These are phyloP conservation scores for Salarias fasciatus DNA, from an alignment of 2,797 vertebrate genomes.

Conservation along the genomic window DNA sequence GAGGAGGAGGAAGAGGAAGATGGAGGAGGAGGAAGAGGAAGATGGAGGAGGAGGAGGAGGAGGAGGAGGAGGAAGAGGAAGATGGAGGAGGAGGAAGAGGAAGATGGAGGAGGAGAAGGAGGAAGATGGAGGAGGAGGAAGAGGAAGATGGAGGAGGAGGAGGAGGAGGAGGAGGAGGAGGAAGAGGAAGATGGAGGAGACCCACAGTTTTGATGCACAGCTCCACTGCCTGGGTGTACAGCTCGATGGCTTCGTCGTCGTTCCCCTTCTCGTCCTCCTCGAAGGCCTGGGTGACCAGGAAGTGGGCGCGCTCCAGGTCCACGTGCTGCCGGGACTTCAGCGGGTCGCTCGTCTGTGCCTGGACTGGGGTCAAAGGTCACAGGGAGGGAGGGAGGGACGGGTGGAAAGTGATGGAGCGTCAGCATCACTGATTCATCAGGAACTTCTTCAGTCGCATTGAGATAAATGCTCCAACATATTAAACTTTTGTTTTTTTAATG, in stretches of 20 bases:
- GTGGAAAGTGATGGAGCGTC: too few species aligned
- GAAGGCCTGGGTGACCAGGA: conserved; percentile 97
- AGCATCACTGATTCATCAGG: too few species aligned
- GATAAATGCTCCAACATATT: too few species aligned
- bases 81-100: background rate
- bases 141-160: background rate
- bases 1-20: background rate
- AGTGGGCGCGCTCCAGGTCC: conserved; percentile 95
- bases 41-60: too few species aligned
- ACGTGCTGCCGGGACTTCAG: conserved; percentile 95
- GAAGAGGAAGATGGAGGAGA: background rate
- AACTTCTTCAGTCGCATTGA: too few species aligned
- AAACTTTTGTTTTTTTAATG: too few species aligned
- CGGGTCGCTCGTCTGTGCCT: conserved; percentile 90
- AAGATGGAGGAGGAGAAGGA: too few species aligned
- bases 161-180: background rate
- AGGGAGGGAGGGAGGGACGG: background rate
- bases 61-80: too few species aligned
- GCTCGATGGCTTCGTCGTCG: conserved; percentile 91
- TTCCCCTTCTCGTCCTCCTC: conserved; percentile 96
- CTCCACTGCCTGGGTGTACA: conserved; percentile 97
- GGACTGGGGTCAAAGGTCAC: conserved; percentile 80
- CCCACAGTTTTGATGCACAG: conserved; percentile 95
- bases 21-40: background rate
- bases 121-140: too few species aligned